Conservation (phyloP, 2,888 invertebrate species). For the Piscicola geometra region DNA sequence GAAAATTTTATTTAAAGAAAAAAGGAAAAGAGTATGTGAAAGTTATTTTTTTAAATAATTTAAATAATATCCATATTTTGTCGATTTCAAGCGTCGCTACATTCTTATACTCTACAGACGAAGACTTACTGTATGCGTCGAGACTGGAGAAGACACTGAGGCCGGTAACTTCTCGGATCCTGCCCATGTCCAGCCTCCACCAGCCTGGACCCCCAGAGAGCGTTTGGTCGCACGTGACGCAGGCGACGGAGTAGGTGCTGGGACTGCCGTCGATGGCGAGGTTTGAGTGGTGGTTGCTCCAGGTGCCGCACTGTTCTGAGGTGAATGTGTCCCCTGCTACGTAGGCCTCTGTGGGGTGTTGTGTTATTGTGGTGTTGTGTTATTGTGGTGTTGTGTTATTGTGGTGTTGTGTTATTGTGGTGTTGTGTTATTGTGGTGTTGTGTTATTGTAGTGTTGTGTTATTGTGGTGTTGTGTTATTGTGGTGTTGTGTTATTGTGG, state of each 20-base stretch:
- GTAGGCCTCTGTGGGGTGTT: not conserved
- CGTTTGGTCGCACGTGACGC: constrained; percentile 20
- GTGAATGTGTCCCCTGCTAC: not conserved
- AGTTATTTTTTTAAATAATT: too few relatives aligned
- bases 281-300: not conserved
- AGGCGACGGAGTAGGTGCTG: constrained; percentile 11
- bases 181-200: constrained; percentile 25
- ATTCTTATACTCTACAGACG: too few relatives aligned
- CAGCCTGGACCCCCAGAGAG: constrained; percentile 20
- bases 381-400: not conserved
- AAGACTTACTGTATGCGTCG: constrained; percentile 23
- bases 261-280: constrained; percentile 15
- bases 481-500: too few relatives aligned
- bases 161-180: constrained; percentile 3
- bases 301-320: constrained; percentile 13
- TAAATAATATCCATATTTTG: too few relatives aligned
- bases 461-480: too few relatives aligned
- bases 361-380: not conserved
- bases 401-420: not conserved
- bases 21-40: too few relatives aligned
- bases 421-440: not conserved
- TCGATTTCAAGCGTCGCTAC: too few relatives aligned
- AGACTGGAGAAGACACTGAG: constrained; percentile 2
- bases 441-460: not conserved
- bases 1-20: too few relatives aligned